Conservation (phyloP, 2,113 vertebrate species). For the Brachypodius melanocephalos region DNA sequence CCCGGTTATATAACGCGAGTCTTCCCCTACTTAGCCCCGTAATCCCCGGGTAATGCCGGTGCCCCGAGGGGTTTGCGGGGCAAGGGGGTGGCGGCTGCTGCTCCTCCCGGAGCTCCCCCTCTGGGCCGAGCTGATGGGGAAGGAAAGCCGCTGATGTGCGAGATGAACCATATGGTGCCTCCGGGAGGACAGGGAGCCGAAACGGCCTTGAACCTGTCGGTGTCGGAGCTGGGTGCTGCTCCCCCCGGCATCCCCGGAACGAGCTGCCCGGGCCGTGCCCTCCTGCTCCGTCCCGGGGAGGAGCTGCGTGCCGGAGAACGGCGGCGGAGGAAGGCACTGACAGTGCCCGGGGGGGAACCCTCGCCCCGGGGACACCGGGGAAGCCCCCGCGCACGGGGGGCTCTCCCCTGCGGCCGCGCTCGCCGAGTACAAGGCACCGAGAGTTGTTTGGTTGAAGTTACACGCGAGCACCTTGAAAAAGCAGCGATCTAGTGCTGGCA, state of each 20-base stretch:
- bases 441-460: not conserved
- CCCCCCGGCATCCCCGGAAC: not conserved
- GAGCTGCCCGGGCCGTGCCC: not conserved
- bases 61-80: not conserved
- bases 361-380: not conserved
- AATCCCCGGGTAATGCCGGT: constrained; percentile 11
- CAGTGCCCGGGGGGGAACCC: not conserved
- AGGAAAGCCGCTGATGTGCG: constrained; percentile 74
- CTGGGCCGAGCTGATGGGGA: constrained; percentile 66
- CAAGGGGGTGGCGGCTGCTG: not conserved
- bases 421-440: not conserved
- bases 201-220: constrained; percentile 72
- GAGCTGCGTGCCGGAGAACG: not conserved
- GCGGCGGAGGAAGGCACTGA: not conserved
- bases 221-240: constrained; percentile 67
- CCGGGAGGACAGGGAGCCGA: constrained; percentile 53
- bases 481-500: constrained; percentile 2
- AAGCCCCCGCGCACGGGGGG: not conserved
- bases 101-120: constrained; percentile 15
- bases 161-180: constrained; percentile 77
- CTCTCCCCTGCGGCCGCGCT: not conserved
- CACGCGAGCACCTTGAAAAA: not conserved
- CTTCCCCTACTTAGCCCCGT: not conserved
- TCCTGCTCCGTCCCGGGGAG: not conserved
- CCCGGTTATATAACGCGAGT: constrained; percentile 35